Conservation (phyloP, 2,888 invertebrate genomes). For the Physocephala rufipes region DNA sequence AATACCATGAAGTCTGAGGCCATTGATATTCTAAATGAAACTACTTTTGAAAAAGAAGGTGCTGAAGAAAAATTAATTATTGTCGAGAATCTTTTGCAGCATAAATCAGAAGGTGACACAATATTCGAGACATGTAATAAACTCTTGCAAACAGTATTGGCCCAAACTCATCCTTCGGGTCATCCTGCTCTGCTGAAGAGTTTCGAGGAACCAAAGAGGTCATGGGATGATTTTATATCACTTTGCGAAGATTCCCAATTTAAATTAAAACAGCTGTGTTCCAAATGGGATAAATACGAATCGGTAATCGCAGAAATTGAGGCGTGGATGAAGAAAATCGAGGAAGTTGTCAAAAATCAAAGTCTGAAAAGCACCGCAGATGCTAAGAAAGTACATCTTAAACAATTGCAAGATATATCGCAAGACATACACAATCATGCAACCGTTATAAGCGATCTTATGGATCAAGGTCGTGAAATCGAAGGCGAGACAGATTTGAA, state of each 20-base stretch:
- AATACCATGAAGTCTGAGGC: conserved; percentile 83
- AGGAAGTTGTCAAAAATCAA: conserved; percentile 87
- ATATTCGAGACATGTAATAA: conserved; percentile 76
- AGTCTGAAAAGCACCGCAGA: conserved; percentile 86
- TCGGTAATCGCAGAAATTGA: conserved; percentile 79
- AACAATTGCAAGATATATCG: conserved; percentile 78
- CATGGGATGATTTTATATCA: conserved; percentile 79
- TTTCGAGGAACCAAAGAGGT: conserved; percentile 77
- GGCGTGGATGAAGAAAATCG: conserved; percentile 86
- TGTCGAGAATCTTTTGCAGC: conserved; percentile 79
- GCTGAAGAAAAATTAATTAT: conserved; percentile 79
- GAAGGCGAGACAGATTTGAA: conserved; percentile 80
- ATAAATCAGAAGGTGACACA: conserved; percentile 78
- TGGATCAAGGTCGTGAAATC: conserved; percentile 75
- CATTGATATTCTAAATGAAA: conserved; percentile 79
- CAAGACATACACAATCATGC: conserved; percentile 76
- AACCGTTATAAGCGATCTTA: conserved; percentile 73
- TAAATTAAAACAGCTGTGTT: conserved; percentile 78
- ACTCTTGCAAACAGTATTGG: conserved; percentile 76
- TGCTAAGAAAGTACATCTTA: conserved; percentile 80
- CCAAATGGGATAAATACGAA: conserved; percentile 84
- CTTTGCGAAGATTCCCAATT: conserved; percentile 77
- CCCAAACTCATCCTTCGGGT: conserved; percentile 80
- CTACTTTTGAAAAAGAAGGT: conserved; percentile 80
- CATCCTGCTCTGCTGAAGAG: conserved; percentile 78